phyloP scores from a whole-genome alignment of 64 coral and sea anemone genomes.

The Stichodactyla mertensii region DNA sequence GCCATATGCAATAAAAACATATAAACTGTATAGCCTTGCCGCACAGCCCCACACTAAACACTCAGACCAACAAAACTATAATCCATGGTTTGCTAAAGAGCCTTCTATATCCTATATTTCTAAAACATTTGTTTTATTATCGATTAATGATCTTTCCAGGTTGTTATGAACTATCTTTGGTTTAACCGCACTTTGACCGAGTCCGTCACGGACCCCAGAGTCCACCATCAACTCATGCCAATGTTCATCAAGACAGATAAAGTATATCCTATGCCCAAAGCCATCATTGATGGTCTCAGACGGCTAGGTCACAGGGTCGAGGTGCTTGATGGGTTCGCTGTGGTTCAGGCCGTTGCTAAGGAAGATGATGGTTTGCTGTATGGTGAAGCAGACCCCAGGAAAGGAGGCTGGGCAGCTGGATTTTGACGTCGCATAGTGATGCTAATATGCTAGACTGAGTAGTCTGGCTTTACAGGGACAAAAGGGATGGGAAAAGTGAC shows the following conservation, averaged over 20 bases:
- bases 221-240: conserved; percentile 81
- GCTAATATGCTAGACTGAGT: too few species aligned
- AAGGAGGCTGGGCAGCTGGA: conserved; percentile 68
- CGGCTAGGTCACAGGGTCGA: conserved; percentile 54
- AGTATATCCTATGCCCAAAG: conserved; percentile 21
- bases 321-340: conserved; percentile 11
- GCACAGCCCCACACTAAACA: too few species aligned
- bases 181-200: conserved; percentile 63
- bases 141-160: conserved; percentile 9
- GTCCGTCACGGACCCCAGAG: conserved; percentile 54
- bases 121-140: not conserved
- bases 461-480: too few species aligned
- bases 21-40: too few species aligned
- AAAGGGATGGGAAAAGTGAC: too few species aligned
- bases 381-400: conserved; percentile 70
- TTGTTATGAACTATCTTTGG: conserved; percentile 83
- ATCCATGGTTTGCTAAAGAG: too few species aligned
- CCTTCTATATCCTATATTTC: too few species aligned
- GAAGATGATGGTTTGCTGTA: conserved; percentile 56
- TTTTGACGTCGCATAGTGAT: conserved; percentile 3
- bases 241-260: conserved; percentile 57
- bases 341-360: conserved; percentile 68
- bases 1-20: too few species aligned
- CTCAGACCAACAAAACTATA: too few species aligned
- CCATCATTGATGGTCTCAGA: conserved; percentile 57